Conservation (phyloP, 2,113 vertebrate genomes). For the Leuciscus idus region DNA sequence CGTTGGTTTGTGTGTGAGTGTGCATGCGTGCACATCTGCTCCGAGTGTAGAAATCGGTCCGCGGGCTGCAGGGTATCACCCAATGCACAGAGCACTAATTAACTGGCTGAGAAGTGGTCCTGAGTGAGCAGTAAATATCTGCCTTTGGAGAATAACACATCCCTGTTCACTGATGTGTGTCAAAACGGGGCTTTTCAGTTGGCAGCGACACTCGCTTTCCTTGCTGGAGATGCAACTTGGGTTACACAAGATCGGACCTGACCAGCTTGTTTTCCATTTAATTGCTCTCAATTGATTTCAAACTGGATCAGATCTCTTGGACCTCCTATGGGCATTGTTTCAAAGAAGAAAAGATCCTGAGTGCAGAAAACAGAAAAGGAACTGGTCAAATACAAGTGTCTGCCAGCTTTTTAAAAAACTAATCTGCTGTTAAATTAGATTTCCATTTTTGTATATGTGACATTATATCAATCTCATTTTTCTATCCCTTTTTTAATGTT, state of each 20-base stretch:
- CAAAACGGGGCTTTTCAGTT: conserved; percentile 48
- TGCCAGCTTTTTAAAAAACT: background rate
- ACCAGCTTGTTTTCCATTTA: conserved; percentile 45
- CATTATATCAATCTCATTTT: background rate
- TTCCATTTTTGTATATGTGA: background rate
- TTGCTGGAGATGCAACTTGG: conserved; percentile 47
- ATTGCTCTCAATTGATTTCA: conserved; percentile 23
- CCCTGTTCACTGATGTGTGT: conserved; percentile 58
- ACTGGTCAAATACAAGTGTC: background rate
- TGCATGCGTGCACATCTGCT: conserved; percentile 50
- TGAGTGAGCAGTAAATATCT: conserved; percentile 59
- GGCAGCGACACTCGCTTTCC: conserved; percentile 41
- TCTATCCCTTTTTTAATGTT: too few species aligned
- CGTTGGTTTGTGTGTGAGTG: conserved; percentile 28
- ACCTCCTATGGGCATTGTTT: conserved; percentile 19
- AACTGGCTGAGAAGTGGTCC: conserved; percentile 58
- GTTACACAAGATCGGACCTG: conserved; percentile 32
- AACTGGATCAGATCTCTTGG: conserved; percentile 37
- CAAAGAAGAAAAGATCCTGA: conserved; percentile 25
- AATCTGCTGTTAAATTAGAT: background rate
- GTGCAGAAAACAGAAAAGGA: conserved; percentile 5
- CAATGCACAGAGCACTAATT: conserved; percentile 57
- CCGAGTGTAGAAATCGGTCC: conserved; percentile 54
- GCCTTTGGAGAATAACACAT: conserved; percentile 57
- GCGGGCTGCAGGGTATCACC: conserved; percentile 53